Evolutionary conservation across 2,113 vertebrate genomes (phyloP).

Genomic region (Dissostichus mawsoni): DNA sequence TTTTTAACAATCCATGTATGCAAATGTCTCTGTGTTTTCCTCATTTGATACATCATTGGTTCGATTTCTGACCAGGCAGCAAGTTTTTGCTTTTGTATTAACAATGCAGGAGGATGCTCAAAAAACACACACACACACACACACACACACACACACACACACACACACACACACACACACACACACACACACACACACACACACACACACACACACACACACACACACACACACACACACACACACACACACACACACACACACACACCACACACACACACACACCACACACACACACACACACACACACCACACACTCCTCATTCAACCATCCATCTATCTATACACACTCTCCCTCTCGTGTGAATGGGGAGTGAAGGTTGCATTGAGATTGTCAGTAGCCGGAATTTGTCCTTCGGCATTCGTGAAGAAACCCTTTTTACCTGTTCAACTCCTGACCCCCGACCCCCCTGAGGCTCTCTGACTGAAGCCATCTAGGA

Average conservation of each 20-base stretch:
- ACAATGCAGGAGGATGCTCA: not conserved
- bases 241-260: not conserved
- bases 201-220: not conserved
- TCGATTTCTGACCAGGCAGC: slow-evolving; percentile 19
- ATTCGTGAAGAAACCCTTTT: slow-evolving; percentile 32
- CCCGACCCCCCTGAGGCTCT: slow-evolving; percentile 29
- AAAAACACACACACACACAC: not conserved
- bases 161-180: no score
- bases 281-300: not conserved
- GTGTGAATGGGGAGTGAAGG: slow-evolving; percentile 7
- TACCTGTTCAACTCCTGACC: slow-evolving; percentile 25
- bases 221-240: not conserved
- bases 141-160: no score
- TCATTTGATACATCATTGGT: slow-evolving; percentile 39
- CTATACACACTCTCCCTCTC: not conserved
- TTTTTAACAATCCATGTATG: slow-evolving; percentile 23
- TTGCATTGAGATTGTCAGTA: not conserved
- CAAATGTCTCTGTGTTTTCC: slow-evolving; percentile 11
- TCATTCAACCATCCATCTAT: not conserved
- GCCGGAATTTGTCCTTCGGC: not conserved
- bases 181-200: no score
- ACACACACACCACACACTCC: slow-evolving; percentile 10
- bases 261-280: not conserved
- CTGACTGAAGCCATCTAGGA: slow-evolving; percentile 38
- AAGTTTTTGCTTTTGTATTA: slow-evolving; percentile 34